phyloP scores from a whole-genome alignment of 1,140 invertebrate species.

The Tetramorium alpestre region DNA sequence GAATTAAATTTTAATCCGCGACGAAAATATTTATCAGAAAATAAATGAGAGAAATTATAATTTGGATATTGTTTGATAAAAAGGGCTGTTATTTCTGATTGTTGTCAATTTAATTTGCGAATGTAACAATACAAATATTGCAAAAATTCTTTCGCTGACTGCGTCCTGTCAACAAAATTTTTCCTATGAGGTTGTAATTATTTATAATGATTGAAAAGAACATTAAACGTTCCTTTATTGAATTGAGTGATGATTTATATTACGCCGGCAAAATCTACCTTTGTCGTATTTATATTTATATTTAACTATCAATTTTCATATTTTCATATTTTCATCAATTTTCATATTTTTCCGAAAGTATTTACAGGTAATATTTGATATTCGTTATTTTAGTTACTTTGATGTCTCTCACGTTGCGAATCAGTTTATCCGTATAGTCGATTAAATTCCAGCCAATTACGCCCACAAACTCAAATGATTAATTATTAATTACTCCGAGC shows the following conservation, averaged over 20 bases:
- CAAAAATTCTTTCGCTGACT: neutral
- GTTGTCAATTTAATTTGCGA: neutral
- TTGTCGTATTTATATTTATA: neutral
- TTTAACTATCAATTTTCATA: neutral
- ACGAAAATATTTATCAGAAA: neutral
- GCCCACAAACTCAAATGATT: constrained; percentile 18
- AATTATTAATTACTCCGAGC: constrained; percentile 28
- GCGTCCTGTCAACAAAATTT: too few species aligned
- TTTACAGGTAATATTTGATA: constrained; percentile 1
- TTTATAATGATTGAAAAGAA: neutral
- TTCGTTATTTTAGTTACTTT: neutral
- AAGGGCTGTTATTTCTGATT: neutral
- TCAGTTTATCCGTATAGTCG: neutral
- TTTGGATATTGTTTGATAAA: neutral
- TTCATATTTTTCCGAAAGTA: neutral
- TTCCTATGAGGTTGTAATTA: neutral
- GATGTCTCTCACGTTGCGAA: neutral
- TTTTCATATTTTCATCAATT: neutral
- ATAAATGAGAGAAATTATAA: neutral
- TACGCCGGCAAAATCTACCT: neutral
- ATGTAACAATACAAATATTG: too few species aligned
- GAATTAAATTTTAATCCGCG: neutral
- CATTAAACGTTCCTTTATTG: neutral
- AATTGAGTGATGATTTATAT: neutral
- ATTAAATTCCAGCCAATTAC: constrained; percentile 18